Evolutionary conservation across 1,140 invertebrate genomes (phyloP), one percentile per base, ranked within the genome.

Genomic region (Drosophila watanabei): DNA sequence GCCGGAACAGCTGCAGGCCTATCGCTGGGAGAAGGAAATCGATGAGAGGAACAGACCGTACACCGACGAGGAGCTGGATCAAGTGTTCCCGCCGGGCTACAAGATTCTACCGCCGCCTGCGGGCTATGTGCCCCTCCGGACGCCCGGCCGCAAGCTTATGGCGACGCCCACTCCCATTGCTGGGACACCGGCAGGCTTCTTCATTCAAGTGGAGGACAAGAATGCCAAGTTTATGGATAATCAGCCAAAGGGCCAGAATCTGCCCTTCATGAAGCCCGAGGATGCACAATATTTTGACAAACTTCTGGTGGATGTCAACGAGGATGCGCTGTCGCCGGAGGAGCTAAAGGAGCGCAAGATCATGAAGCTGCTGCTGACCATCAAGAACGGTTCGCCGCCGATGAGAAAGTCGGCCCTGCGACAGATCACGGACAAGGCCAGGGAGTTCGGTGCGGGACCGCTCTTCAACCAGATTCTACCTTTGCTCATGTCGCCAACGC

Each of bases 221-320:
- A 94, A 60, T 96, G 96, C 97, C 37, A 97, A 98, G 92, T 97
- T 98, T 91, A 95, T 99, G 52, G 99, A 99, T 90, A 98, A 98
- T 92, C 99, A 99, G 93, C 99, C 99, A 0, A 99, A 99, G 93
- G 94, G 94, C 16, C 95, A 95, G 89, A 99, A 99, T 94, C 94
- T 99, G 59, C 99, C 99, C 18, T 98, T 99, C 92, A 97, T 99
- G 95, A 99, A 99, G 93, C 99, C 99, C 0, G 99, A 99, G 94
- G 99, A 99, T 95, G 98, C 99, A 30, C 99, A 99, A 94, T 99
- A 99, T 94, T 99, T 99, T 94, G 99, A 99, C 93, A 99, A 99
- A 94, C 94, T 99, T 33, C 94, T 99, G 49, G 96, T 99, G 39
- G 99, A 99, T 93, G 98, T 99, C 10, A 99, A 99, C 93, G 99